Base-by-base conservation (phyloP, 1,140 invertebrate species). In the Portunus trituberculatus region DNA sequence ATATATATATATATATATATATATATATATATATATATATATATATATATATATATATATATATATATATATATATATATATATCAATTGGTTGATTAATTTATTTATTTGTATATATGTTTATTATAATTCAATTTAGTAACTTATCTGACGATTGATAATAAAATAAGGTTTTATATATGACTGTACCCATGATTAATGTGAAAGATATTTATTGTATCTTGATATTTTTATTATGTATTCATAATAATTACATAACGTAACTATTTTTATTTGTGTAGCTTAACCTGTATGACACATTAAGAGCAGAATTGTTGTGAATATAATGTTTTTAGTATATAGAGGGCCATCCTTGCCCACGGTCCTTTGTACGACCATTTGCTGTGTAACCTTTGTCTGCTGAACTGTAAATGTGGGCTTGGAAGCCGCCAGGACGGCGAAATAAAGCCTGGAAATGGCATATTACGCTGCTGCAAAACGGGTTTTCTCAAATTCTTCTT, bases 21-120 rank as follows among this genome's bases (percentile, higher is more conserved):
- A 39, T 86, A 86, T 86, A 46, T 91, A 91, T 46, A 46, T 91
- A 91, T 91, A 91, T 91, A 46, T 91, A 91, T 91, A 91, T 91
- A 91, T 91, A 91, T 91, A 91, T 46, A 91, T 91, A 91, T 91
- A 91, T 91, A 91, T 91, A 91, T 91, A 91, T 91, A 91, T 91
- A 91, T 91, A 91, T 91, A 91, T 91, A 91, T 91, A 91, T 91
- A 91, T 91, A 91, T 91, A 91, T 46, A 91, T 91, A 91, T 52
- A 91, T 91, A 91, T 91, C n/a, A n/a, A n/a, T n/a, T n/a, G n/a
- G n/a, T n/a, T n/a, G n/a, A n/a, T n/a, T n/a, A n/a, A 91, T 48
- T 25, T 91, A 46, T 46, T 48, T 91, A 91, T 91, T 48, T 91
- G n/a, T 91, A 52, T 91, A 52, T 91, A 91, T 91, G 6, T 39